Evolutionary conservation across 2,888 invertebrate genomes (phyloP), one percentile per base, ranked within the genome.

Genomic region (Calliopum simillimum): DNA sequence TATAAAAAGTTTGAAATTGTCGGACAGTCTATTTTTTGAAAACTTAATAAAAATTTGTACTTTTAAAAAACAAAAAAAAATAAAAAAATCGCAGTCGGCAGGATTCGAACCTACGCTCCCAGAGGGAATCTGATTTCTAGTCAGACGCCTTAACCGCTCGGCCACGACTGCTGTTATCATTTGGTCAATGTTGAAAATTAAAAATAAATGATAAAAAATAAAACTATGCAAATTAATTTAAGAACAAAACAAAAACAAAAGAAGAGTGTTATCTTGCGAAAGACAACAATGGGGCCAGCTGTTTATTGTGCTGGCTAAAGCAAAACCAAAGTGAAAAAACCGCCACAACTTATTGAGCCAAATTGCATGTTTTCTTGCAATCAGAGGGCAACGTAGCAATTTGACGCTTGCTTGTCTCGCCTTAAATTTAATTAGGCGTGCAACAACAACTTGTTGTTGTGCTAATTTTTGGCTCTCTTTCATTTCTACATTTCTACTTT

Each of bases 131-230:
- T 85, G 85, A 85, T 85, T 85, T 85, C 85, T 85, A 85, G 84
- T 85, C 85, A 85, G 85, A 84, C 85, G 85, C 85, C 85, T 85
- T 85, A 85, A 85, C 85, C 85, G 85, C 85, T 85, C 85, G 85
- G 85, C 85, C 85, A 85, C 85, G 85, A 83, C 85, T 85, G 85
- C 84, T 63, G 53, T n/a, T 43, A n/a, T 25, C n/a, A n/a, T 14
- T 59, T 16, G 12, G 1, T 47, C 13, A 5, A 33, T n/a, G 2
- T 23, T 14, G 25, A 33, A 1, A 25, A 16, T n/a, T n/a, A 1
- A 46, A 46, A 19, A 44, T 3, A 23, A 21, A n/a, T 53, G 3
- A 2, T 19, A 23, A 0, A 21, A 12, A 19, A 19, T 12, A 23
- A 19, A 21, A 3, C 19, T 51, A 3, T 51, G 19, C n/a, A 13